These are phyloP conservation scores for Propithecus deckenii DNA, from an alignment of 2,797 vertebrate genomes.

Conservation along the genomic window DNA sequence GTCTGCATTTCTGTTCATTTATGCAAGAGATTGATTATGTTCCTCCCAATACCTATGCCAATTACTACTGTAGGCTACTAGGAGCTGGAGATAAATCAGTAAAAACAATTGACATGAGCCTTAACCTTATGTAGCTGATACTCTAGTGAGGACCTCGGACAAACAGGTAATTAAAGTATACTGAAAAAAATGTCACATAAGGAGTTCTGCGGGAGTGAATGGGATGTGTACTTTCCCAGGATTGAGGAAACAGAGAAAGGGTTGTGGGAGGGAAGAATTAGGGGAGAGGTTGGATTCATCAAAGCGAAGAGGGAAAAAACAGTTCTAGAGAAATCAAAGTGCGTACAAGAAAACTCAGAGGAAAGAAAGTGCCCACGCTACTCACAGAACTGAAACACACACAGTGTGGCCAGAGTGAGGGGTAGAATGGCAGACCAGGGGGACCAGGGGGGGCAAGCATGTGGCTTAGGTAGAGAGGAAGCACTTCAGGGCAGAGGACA, in stretches of 20 bases:
- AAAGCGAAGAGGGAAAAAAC: not conserved
- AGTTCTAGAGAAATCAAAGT: not conserved
- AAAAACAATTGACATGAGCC: not conserved
- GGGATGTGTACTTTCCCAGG: not conserved
- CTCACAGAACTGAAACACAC: not conserved
- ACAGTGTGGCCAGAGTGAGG: not conserved
- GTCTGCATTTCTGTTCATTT: not conserved
- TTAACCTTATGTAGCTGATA: not conserved
- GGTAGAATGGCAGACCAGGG: not conserved
- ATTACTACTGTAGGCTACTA: not conserved
- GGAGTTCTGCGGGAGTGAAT: not conserved
- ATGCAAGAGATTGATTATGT: not conserved
- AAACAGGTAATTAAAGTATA: not conserved
- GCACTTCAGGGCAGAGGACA: not conserved
- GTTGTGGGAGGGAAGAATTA: not conserved
- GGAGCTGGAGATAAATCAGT: not conserved
- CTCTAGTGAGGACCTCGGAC: not conserved
- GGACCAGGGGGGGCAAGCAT: fast-evolving
- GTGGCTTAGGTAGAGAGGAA: not conserved
- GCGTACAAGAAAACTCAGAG: not conserved
- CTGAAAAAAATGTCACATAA: not conserved
- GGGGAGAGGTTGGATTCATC: not conserved
- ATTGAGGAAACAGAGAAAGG: not conserved
- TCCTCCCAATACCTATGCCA: not conserved
- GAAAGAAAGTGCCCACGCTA: not conserved